Evolutionary conservation across 2,797 vertebrate genomes (phyloP), one percentile per base, ranked within the genome.

Genomic region (Odontamblyopus lacepedii): DNA sequence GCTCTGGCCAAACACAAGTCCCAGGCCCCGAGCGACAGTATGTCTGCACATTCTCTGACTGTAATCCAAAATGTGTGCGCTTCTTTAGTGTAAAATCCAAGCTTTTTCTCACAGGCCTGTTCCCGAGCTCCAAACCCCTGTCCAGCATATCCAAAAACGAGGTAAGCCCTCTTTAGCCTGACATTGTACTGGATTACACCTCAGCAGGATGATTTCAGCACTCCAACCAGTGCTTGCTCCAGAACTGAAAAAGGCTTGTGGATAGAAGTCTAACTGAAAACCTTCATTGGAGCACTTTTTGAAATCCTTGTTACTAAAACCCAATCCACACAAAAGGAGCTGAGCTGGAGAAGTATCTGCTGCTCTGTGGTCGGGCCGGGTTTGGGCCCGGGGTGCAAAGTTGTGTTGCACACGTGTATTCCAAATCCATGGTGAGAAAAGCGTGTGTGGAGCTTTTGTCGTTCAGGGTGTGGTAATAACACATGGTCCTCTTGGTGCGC

Each of bases 1-100:
- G 97, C 96, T 44, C 91, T 99, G 80, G 94, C 92, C 82, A 97
- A 98, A 83, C 96, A 95, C 74, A 98, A 96, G 80, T 94, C 95
- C 50, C 94, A 96, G 62, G 94, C 95, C 84, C 93, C 60, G n/a
- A 32, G 19, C 12, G 62, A 63, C 35, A 7, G 62, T 63, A 41
- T 9, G 19, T 62, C 60, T 35, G 18, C 8, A 6, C 26, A 2
- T 15, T 29, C 57, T 6, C 57, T 55, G 5, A 11, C 11, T 26
- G 11, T 57, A 57, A 55, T n/a, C 16, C 23, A 19, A 53, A 53
- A 6, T 53, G 18, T 53, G 6, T 53, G 23, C 3, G 23, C 18
- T 56, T 56, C 7, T 56, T 7, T 55, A n/a, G 19, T 55, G 23
- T 32, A 32, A 32, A 55, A 23, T 11, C 3, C 18, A 9, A 60